Percentiles rank a stretch among this genome's conserved stretches.
Evolutionary conservation across 1,140 invertebrate genomes (phyloP).

Genomic region (Nymphalis io): DNA sequence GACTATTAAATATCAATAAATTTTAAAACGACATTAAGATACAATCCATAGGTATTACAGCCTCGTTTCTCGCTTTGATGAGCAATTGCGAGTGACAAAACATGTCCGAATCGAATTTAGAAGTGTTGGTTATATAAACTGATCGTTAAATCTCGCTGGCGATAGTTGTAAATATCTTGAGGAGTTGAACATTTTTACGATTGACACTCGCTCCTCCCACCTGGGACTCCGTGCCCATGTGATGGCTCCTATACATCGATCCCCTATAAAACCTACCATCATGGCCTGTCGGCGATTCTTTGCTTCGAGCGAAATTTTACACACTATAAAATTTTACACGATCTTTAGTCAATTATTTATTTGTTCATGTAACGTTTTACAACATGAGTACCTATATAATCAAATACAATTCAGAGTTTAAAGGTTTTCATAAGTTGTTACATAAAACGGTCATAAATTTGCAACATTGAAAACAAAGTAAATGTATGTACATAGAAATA

Average conservation of each 20-base stretch:
- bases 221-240: constrained; percentile 65
- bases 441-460: constrained; percentile 4
- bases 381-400: constrained; percentile 29
- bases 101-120: constrained; percentile 70
- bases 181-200: constrained; percentile 70
- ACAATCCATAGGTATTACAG: not conserved
- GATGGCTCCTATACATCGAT: constrained; percentile 62
- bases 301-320: constrained; percentile 38
- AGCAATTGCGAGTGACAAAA: constrained; percentile 60
- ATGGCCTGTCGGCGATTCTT: constrained; percentile 51
- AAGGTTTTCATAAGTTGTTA: constrained; percentile 18
- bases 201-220: constrained; percentile 66
- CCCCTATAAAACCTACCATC: constrained; percentile 64
- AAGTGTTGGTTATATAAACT: constrained; percentile 75
- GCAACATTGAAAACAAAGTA: constrained; percentile 2
- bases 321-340: constrained; percentile 36
- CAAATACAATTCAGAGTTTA: constrained; percentile 27
- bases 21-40: constrained; percentile 31
- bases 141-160: constrained; percentile 74
- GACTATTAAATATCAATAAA: not conserved
- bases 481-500: not conserved
- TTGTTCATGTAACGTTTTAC: constrained; percentile 28
- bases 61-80: constrained; percentile 49
- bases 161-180: constrained; percentile 75
- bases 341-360: constrained; percentile 36